Base-by-base conservation (phyloP, 2,797 vertebrate species). In the Chrosomus eos region DNA sequence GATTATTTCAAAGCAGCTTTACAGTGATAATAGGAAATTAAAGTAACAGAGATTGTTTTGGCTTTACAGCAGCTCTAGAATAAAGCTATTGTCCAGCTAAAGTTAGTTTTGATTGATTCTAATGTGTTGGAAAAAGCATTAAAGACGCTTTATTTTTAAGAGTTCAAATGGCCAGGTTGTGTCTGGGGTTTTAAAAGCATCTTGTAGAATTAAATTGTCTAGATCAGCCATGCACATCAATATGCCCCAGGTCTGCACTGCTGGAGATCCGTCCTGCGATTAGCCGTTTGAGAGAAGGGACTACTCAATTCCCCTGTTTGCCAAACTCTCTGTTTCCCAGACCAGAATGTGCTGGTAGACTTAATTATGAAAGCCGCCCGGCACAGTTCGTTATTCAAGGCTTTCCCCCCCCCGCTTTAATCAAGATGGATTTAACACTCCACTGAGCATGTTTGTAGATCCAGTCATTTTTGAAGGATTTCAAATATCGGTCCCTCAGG, bases 361-460 rank as follows among this genome's bases (percentile, higher is more conserved):
- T 93, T 95, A 93, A 95, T 96, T 93, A 95, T 92, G 90, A 92
- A 91, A 92, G 91, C 92, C 88, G 23, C 33, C 23, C 1, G 86
- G 92, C 90, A 90, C 88, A 81, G 90, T 91, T 92, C 93, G 86
- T 91, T 92, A 91, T 94, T 87, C 79, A 92, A 91, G 89, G 90
- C 90, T 83, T 93, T 93, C 91, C 91, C 90, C 90, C n/a, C n/a
- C 90, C 89, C 83, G 90, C 90, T 93, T 95, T 94, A 95, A 95
- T 95, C 94, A 95, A 93, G 91, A 87, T 38, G 92, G 94, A 95
- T 95, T 95, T 93, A 93, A 92, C 94, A 92, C 94, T 89, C 89
- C 90, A 88, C 88, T 92, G 92, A 91, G 68, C 90, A 53, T 86
- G 86, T 89, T 90, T 88, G 85, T 90, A 89, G 82, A 91, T 89